A percentile compares a stretch with the other conserved stretches of the same genome.
phyloP scores from a whole-genome alignment of 1,140 invertebrate species.

The Drosophila nasuta region DNA sequence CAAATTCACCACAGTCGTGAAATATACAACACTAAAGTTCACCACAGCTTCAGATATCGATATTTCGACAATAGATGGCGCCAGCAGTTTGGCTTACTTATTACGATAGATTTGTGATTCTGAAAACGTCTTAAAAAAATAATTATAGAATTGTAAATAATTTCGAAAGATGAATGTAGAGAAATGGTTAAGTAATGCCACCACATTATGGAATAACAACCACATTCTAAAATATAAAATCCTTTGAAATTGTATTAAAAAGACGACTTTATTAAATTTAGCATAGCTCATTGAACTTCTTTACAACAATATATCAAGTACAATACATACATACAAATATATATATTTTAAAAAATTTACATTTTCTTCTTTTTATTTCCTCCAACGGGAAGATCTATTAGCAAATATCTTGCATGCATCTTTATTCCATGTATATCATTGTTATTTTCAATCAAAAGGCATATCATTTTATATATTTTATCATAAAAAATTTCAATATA shows the following conservation, averaged over 20 bases:
- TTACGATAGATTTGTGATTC: not conserved
- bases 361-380: constrained; percentile 36
- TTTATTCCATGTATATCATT: constrained; percentile 56
- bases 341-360: constrained; percentile 52
- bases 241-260: constrained; percentile 39
- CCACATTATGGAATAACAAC: not conserved
- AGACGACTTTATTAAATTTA: constrained; percentile 78
- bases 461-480: constrained; percentile 51
- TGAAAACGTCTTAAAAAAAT: no score
- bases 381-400: constrained; percentile 46
- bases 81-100: not conserved
- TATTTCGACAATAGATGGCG: not conserved
- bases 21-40: not conserved
- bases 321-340: constrained; percentile 54
- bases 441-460: constrained; percentile 66
- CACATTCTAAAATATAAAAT: not conserved
- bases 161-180: no score
- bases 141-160: no score
- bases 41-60: not conserved
- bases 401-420: constrained; percentile 58
- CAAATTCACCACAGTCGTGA: not conserved
- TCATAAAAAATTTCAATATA: constrained; percentile 73
- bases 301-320: constrained; percentile 75
- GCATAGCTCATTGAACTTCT: constrained; percentile 61
- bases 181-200: no score